Conservation (phyloP, 2,888 invertebrate species). For the Erebia aethiops region DNA sequence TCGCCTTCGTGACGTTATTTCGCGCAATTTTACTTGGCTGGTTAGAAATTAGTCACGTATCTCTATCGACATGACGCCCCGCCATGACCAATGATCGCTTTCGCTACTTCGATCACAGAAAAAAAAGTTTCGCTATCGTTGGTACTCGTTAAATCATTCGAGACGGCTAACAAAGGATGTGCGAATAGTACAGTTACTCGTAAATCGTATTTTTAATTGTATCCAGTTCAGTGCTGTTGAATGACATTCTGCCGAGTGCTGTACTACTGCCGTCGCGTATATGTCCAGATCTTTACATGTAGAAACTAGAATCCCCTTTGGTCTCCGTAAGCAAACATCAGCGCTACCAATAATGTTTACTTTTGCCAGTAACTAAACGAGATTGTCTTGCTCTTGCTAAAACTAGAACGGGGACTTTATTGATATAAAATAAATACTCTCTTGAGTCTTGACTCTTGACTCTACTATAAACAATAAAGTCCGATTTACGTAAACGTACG, state of each 20-base stretch:
- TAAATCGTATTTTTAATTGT: too few relatives aligned
- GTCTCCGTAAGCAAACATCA: constrained; percentile 37
- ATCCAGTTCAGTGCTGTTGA: too few relatives aligned
- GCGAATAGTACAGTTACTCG: too few relatives aligned
- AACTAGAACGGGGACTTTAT: constrained; percentile 28
- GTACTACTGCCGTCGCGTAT: neutral
- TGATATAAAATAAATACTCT: constrained; percentile 2
- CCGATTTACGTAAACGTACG: neutral
- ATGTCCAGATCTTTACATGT: constrained; percentile 22
- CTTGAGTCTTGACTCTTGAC: neutral
- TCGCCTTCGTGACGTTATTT: neutral
- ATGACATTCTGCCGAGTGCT: neutral
- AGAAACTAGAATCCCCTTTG: constrained; percentile 33
- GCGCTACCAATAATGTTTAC: constrained; percentile 37
- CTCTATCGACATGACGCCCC: too few relatives aligned
- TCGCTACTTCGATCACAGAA: too few relatives aligned
- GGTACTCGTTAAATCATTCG: too few relatives aligned
- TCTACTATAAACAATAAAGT: neutral
- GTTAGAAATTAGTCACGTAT: too few relatives aligned
- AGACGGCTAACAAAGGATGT: too few relatives aligned
- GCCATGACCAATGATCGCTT: too few relatives aligned
- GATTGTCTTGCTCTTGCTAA: constrained; percentile 28
- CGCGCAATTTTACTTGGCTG: too few relatives aligned
- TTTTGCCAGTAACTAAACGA: constrained; percentile 27
- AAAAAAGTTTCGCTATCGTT: too few relatives aligned